Evolutionary conservation across 2,888 invertebrate species (phyloP).

Genomic region (Ypsolopha scabrella): DNA sequence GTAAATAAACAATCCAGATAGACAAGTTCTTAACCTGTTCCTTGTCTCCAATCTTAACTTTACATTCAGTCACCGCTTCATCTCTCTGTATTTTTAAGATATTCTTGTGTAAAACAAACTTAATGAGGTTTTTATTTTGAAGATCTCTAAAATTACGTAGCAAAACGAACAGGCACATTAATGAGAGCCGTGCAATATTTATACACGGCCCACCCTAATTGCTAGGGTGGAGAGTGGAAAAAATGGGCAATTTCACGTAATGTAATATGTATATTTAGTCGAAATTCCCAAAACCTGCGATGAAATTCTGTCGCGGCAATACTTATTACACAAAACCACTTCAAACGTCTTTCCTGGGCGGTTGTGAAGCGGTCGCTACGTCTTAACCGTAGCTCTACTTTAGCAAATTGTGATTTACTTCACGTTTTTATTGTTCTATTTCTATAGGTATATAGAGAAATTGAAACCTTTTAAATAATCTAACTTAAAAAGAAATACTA

Average conservation of each 20-base stretch:
- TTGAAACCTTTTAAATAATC: too few species aligned
- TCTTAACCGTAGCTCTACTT: slow-evolving; percentile 38
- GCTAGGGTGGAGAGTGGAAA: slow-evolving; percentile 71
- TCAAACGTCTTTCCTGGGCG: slow-evolving; percentile 52
- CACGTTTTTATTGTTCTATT: too few species aligned
- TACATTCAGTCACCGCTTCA: too few species aligned
- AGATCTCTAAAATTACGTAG: slow-evolving; percentile 15
- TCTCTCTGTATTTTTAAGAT: too few species aligned
- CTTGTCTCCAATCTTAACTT: too few species aligned
- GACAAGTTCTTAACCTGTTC: too few species aligned
- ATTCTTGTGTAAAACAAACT: too few species aligned
- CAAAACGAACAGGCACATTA: slow-evolving; percentile 67
- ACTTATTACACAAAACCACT: slow-evolving; percentile 60
- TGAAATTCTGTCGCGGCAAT: slow-evolving; percentile 60
- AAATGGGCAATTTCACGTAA: slow-evolving; percentile 72
- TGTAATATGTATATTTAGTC: slow-evolving; percentile 71
- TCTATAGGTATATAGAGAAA: too few species aligned
- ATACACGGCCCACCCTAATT: slow-evolving; percentile 69
- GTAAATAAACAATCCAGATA: too few species aligned
- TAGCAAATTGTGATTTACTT: slow-evolving; percentile 2
- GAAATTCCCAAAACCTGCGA: slow-evolving; percentile 49
- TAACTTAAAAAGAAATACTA: too few species aligned
- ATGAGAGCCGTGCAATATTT: slow-evolving; percentile 69
- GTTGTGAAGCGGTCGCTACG: slow-evolving; percentile 17
- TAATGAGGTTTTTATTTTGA: too few species aligned